Base-by-base conservation (phyloP, 2,797 vertebrate genomes). In the Pitangus sulphuratus region DNA sequence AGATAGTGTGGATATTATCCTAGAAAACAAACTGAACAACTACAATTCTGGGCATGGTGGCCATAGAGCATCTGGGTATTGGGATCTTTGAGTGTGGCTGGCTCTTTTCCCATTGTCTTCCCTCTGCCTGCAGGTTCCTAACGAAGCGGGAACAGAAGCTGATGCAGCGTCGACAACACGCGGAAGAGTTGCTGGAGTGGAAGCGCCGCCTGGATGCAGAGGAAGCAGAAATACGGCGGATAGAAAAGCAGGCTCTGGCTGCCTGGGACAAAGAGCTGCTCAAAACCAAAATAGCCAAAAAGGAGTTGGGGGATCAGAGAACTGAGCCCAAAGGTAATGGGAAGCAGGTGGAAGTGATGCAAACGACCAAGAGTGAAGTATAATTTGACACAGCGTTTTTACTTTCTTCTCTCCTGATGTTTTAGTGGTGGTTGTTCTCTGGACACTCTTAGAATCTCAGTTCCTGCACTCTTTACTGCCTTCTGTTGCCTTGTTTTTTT, bases 111-210 rank as follows among this genome's bases (percentile, higher is more conserved):
- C 79, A 96, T 37, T 69, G 20, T 66, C 26, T 76, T 82, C 92
- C 65, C 40, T 97, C 35, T 97, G 64, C 61, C 78, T 42, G 47
- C 94, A 99, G 99, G 97, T 99, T 99, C 97, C 98, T 99, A 71
- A 99, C 99, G 2, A 99, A 99, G 97, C 97, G 99, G 45, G 99
- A 99, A 54, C 99, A 99, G 97, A 99, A 99, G 96, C 97, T 99
- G 74, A 99, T 99, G 98, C 99, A 99, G 39, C 98, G 99, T 50
- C 98, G 99, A 8, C 98, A 98, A 15, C 99, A 99, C 30, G 99
- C 99, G 0, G 99, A 99, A 84, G 99, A 99, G 75, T 94, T 99
- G 80, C 96, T 99, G 45, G 98, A 99, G 92, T 99, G 99, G 99
- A 99, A 99, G 79, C 98, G 98, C 57, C 98, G 99, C 35, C 98